Percentiles rank a stretch among this genome's conserved stretches.
Conservation (phyloP, 2,888 invertebrate species). For the Trichacis sp. region DNA sequence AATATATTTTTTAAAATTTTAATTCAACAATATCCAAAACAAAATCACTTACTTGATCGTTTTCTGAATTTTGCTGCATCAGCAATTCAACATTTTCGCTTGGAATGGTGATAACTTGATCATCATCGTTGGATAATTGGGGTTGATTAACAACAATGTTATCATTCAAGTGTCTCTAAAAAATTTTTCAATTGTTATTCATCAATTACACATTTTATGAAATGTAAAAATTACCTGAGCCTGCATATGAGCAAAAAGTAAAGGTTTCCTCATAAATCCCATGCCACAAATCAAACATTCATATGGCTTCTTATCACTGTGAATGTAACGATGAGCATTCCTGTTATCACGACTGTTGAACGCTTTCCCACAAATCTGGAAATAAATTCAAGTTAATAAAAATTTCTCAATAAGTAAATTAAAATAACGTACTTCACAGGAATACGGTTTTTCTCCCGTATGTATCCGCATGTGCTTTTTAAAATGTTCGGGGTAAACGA, state of each 20-base stretch:
- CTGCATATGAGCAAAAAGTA: constrained; percentile 83
- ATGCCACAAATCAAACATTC: constrained; percentile 85
- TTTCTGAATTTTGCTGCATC: constrained; percentile 55
- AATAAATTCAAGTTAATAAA: too few species aligned
- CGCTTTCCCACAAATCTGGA: constrained; percentile 82
- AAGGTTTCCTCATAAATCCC: constrained; percentile 86
- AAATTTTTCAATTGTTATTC: constrained; percentile 10
- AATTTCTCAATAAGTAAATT: too few species aligned
- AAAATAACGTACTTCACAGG: constrained; percentile 77
- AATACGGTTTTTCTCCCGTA: constrained; percentile 81
- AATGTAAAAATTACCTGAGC: constrained; percentile 67
- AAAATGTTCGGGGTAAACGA: constrained; percentile 86
- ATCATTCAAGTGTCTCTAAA: constrained; percentile 79
- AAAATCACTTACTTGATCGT: constrained; percentile 57
- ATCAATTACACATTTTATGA: neutral
- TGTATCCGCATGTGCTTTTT: constrained; percentile 85
- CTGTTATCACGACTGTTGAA: constrained; percentile 88
- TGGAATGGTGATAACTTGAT: constrained; percentile 69
- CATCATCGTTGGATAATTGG: constrained; percentile 74
- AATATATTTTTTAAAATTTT: too few species aligned
- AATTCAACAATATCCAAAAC: too few species aligned
- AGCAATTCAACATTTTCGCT: constrained; percentile 63
- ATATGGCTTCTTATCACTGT: constrained; percentile 88
- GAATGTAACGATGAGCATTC: constrained; percentile 86
- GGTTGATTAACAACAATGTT: constrained; percentile 88